Evolutionary conservation across 2,113 vertebrate species (phyloP).

Genomic region (Thalassoma bifasciatum): DNA sequence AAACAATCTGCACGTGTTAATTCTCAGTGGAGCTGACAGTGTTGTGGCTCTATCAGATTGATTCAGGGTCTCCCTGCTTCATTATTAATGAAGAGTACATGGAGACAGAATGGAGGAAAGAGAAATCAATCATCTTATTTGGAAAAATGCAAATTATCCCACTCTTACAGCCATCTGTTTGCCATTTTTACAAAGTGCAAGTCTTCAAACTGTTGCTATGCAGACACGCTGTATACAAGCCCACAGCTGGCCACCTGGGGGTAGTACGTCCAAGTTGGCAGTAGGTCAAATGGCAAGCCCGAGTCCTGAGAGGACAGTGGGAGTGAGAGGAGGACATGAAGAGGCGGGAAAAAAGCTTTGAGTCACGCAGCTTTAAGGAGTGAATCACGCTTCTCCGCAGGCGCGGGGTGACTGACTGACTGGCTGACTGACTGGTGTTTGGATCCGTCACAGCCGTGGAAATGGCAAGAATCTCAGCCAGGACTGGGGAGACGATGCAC

Average conservation of each 20-base stretch:
- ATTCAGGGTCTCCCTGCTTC: conserved; percentile 20
- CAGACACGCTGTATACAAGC: conserved; percentile 25
- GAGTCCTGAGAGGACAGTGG: conserved; percentile 48
- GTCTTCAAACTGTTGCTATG: conserved; percentile 60
- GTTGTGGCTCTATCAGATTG: conserved; percentile 14
- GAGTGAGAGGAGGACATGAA: conserved; percentile 43
- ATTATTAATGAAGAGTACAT: conserved; percentile 17
- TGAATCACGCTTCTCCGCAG: conserved; percentile 65
- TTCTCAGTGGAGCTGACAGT: conserved; percentile 27
- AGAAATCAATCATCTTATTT: conserved; percentile 17
- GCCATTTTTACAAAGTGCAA: conserved; percentile 43
- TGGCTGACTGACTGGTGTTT: conserved; percentile 66
- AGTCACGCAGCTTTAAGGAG: conserved; percentile 63
- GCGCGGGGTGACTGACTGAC: conserved; percentile 29
- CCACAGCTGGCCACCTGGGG: conserved; percentile 44
- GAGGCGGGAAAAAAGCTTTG: conserved; percentile 50
- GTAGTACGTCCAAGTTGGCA: conserved; percentile 47
- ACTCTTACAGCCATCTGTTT: conserved; percentile 42
- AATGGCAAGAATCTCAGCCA: conserved; percentile 52
- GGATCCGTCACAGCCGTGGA: conserved; percentile 54
- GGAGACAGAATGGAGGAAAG: conserved; percentile 17
- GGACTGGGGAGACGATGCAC: conserved; percentile 34
- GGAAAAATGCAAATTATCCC: conserved; percentile 27
- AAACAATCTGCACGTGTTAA: conserved; percentile 59
- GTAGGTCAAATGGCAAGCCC: conserved; percentile 59